Base-by-base conservation (phyloP, 2,113 vertebrate species). In the Elanus axillaris region DNA sequence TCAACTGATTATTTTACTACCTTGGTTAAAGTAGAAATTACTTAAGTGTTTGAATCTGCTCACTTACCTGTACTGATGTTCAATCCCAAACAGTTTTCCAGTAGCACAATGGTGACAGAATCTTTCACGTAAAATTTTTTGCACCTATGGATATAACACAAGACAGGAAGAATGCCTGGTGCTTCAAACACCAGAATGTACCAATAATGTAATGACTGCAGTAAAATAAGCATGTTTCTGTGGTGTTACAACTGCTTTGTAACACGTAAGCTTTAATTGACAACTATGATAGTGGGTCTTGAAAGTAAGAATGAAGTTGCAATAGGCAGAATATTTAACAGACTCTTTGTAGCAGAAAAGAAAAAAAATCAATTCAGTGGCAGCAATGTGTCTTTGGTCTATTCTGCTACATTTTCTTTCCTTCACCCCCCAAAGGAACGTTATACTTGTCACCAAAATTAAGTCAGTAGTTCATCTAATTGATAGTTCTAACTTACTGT, bases 51-150 rank as follows among this genome's bases (percentile, higher is more conserved):
- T 36, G 8, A 45, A 21, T 7, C 32, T 42, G 63, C 27, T 66
- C 47, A 14, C 99, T 74, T 97, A 99, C 99, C 98, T 99, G 97
- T 99, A 98, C 73, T 99, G 99, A 48, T 98, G 97, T 9, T 99
- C 98, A 55, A 99, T 20, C 86, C 98, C 99, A 95, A 98, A 98
- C 0, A 98, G 98, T 34, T 95, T 98, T 52, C 96, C 97, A 36
- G 98, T 96, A 47, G 98, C 94, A 91, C 27, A 87, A 73, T 95
- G 96, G 53, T 97, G 97, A 91, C 99, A 99, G 86, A 99, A 97
- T 27, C 99, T 98, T 96, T 98, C 98, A 87, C 99, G 98, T n/a
- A 99, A 95, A 59, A 98, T 73, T 90, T 86, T 98, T 38, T 99
- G 99, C 68, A 98, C 98, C 99, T 99, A 45, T 0, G 1, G 73